These are phyloP conservation scores for Apis dorsata DNA, from an alignment of 1,140 invertebrate genomes.

Conservation along the genomic window DNA sequence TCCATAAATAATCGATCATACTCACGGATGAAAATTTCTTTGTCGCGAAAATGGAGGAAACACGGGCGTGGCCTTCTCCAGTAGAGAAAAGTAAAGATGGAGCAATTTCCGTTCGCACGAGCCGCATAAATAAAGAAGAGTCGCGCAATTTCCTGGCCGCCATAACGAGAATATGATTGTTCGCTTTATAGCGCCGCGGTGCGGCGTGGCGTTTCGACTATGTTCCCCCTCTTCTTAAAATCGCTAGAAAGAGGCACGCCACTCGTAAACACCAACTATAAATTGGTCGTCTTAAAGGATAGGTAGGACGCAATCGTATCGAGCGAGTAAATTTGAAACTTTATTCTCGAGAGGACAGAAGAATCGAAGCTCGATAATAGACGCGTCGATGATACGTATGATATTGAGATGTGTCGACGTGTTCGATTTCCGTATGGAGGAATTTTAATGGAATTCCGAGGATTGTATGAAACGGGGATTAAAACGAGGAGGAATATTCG, in stretches of 20 bases:
- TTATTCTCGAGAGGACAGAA: neutral
- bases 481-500: neutral
- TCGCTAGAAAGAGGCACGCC: neutral
- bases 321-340: neutral
- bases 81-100: neutral
- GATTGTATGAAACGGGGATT: neutral
- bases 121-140: neutral
- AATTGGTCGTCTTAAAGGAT: neutral
- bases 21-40: neutral
- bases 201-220: neutral
- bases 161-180: slow-evolving; percentile 46
- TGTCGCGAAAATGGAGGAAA: neutral
- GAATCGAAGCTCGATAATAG: neutral
- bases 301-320: neutral
- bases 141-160: slow-evolving; percentile 2
- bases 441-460: neutral
- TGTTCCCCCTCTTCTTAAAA: neutral
- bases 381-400: neutral
- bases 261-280: neutral
- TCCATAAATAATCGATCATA: neutral
- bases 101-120: neutral
- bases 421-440: neutral
- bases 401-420: neutral
- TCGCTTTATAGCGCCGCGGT: slow-evolving; percentile 1
- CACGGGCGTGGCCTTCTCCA: neutral